Percentiles rank a stretch among this genome's conserved stretches.
Conservation (phyloP, 2,797 vertebrate genomes). For the Vipera ursinii region DNA sequence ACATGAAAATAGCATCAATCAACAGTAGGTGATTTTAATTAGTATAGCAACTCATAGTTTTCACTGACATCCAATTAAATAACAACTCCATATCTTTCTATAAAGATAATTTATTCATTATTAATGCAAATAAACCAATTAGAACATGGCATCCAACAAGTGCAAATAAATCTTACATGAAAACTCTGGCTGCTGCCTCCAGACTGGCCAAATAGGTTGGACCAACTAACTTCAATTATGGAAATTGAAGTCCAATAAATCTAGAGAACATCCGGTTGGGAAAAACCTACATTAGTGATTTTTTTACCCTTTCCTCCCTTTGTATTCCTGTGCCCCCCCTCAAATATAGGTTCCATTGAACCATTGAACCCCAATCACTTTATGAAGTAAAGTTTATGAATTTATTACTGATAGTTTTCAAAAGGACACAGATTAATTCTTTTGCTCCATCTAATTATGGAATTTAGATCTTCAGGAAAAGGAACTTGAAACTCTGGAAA, state of each 20-base stretch:
- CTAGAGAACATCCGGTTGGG: not conserved
- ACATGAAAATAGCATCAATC: conserved; percentile 30
- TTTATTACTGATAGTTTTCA: not conserved
- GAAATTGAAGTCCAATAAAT: not conserved
- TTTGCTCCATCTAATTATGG: not conserved
- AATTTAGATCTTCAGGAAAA: not conserved
- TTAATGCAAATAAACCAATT: not conserved
- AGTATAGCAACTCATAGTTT: not conserved
- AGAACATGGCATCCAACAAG: not conserved
- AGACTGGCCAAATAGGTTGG: not conserved
- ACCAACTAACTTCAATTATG: not conserved
- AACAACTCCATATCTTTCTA: not conserved
- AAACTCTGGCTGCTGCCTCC: not conserved
- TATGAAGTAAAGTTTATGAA: not conserved
- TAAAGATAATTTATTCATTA: not conserved
- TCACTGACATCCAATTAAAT: not conserved
- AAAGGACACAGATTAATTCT: not conserved
- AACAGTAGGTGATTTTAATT: conserved; percentile 33
- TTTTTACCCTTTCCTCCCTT: not conserved
- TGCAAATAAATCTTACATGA: not conserved
- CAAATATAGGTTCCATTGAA: not conserved
- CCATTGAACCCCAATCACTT: not conserved
- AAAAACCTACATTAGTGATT: not conserved
- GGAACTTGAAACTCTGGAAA: not conserved
- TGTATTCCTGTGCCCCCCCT: too few relatives aligned